Evolutionary conservation across 2,888 invertebrate genomes (phyloP).

Genomic region (Steinernema carpocapsae): DNA sequence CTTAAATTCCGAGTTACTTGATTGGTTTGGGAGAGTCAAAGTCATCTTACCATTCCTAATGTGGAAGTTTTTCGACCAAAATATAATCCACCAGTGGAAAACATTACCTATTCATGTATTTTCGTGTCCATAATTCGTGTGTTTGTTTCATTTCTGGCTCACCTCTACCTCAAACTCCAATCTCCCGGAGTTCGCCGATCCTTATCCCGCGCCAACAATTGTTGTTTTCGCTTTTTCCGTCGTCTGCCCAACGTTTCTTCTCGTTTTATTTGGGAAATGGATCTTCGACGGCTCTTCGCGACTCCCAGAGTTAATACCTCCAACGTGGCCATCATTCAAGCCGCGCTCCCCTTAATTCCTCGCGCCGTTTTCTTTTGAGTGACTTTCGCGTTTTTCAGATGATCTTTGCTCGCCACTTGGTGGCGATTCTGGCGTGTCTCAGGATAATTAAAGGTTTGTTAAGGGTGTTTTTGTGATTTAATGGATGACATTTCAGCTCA

Average conservation of each 20-base stretch:
- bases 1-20: no score
- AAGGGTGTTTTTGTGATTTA: no score
- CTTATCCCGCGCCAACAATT: background rate
- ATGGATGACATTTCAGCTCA: no score
- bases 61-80: no score
- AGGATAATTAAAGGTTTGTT: background rate
- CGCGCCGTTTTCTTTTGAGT: background rate
- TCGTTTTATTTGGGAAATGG: conserved; percentile 1
- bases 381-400: background rate
- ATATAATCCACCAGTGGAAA: no score
- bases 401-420: conserved; percentile 4
- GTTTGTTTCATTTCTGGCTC: no score
- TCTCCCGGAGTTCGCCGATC: no score
- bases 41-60: no score
- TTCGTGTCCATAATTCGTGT: no score
- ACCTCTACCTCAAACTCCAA: no score
- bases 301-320: background rate
- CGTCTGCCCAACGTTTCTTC: background rate
- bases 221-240: conserved; percentile 16
- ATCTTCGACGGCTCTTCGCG: background rate
- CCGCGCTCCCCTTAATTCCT: background rate
- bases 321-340: conserved; percentile 24
- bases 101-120: no score
- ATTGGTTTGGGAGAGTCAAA: no score
- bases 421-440: background rate